Conservation (phyloP, 2,113 vertebrate species). For the Sebastes schlegelii region DNA sequence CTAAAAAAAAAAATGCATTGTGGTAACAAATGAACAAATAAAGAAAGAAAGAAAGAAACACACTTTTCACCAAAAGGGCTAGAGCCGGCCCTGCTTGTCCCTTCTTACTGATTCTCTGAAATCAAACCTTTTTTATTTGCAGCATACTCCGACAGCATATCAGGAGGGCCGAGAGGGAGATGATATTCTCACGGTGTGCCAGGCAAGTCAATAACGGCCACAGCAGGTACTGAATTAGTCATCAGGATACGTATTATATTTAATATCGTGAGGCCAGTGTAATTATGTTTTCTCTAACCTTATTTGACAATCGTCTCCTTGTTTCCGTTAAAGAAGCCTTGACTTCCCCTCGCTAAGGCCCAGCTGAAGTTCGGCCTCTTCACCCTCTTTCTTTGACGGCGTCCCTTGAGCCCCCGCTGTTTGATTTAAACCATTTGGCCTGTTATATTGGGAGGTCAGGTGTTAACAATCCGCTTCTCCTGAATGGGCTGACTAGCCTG, state of each 20-base stretch:
- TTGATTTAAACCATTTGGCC: slow-evolving; percentile 77
- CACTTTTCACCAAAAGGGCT: no score
- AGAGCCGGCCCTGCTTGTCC: no score
- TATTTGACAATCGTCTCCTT: slow-evolving; percentile 51
- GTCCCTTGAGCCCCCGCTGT: slow-evolving; percentile 61
- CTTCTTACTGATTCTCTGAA: not conserved
- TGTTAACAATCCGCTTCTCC: slow-evolving; percentile 80
- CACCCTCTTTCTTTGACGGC: slow-evolving; percentile 56
- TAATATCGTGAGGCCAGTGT: slow-evolving; percentile 27
- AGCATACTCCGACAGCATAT: slow-evolving; percentile 5
- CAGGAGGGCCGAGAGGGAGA: slow-evolving; percentile 1
- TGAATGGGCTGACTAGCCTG: slow-evolving; percentile 70
- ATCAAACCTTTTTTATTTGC: slow-evolving; percentile 14
- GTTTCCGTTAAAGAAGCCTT: slow-evolving; percentile 61
- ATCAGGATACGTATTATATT: slow-evolving; percentile 32
- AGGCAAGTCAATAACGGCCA: slow-evolving; percentile 25
- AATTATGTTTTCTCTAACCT: slow-evolving; percentile 60
- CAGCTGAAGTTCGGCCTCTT: slow-evolving; percentile 52
- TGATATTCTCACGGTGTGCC: not conserved
- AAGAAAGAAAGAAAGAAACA: no score
- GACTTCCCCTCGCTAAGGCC: slow-evolving; percentile 60
- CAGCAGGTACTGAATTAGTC: slow-evolving; percentile 22
- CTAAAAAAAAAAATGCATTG: no score
- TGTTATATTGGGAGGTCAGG: slow-evolving; percentile 78
- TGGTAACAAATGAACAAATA: no score